Conservation (phyloP, 2,797 vertebrate genomes). For the Notoglanidium macrostoma region DNA sequence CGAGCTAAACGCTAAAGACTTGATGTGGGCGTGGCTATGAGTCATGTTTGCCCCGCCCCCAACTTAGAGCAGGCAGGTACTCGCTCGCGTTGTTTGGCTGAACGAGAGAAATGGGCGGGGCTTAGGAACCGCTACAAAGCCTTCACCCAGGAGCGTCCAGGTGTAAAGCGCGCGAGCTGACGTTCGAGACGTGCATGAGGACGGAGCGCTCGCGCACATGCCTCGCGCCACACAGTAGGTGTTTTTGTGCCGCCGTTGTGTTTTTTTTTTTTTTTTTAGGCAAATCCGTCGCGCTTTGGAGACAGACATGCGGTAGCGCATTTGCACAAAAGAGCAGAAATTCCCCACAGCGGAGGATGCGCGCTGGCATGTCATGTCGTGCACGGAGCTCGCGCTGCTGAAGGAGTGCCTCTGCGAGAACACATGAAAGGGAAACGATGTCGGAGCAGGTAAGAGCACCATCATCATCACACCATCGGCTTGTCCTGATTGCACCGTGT, state of each 20-base stretch:
- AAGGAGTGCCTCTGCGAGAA: conserved; percentile 58
- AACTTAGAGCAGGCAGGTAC: neutral
- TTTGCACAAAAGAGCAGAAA: neutral
- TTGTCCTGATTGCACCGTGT: neutral
- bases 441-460: conserved; percentile 76
- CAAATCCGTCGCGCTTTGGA: neutral
- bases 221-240: neutral
- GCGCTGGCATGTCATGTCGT: conserved; percentile 62
- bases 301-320: neutral
- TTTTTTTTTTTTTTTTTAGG: no score
- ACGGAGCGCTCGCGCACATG: neutral
- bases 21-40: neutral
- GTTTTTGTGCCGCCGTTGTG: no score
- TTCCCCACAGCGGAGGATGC: conserved; percentile 1
- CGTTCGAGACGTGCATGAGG: neutral
- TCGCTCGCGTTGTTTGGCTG: neutral
- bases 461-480: neutral
- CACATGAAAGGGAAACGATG: conserved; percentile 67
- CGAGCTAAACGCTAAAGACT: neutral
- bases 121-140: neutral
- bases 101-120: neutral
- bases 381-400: conserved; percentile 49
- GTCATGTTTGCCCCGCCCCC: neutral
- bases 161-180: neutral
- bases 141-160: neutral